Base-by-base conservation (phyloP, 2,113 vertebrate genomes). In the Phaethornis superciliosus region DNA sequence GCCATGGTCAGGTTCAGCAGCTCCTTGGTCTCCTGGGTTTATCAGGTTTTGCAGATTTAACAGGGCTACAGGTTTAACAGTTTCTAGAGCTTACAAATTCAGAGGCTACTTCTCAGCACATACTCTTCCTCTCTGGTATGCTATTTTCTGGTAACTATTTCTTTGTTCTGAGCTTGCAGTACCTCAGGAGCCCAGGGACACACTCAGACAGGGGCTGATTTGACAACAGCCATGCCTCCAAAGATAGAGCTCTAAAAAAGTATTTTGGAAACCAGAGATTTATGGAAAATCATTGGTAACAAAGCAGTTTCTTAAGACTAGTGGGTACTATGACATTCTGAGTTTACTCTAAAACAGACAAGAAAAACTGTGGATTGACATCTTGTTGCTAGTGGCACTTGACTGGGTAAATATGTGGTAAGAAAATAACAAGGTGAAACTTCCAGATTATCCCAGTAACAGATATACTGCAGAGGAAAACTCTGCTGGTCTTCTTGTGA, bases 101-200 rank as follows among this genome's bases (percentile, higher is more conserved):
- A 60, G 40, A 80, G 14, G 12, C 19, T 70, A 26, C 10, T 14
- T 59, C 27, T 64, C 28, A 77, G 28, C 17, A 58, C 20, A 22
- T 22, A 10, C 5, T 52, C 22, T 54, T 76, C 32, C 24, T 68
- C 16, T 51, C 28, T 17, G 18, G 9, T 0, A 0, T 4, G 5
- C 3, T 46, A 13, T 23, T 28, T 37, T 56, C 67, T 52, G 20
- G 4, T 44, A 44, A 18, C 40, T 52, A 1, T 51, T 90, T 87
- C 56, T 63, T 15, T 37, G 40, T 67, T 17, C 55, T 30, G 28
- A 71, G 5, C 3, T 15, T 51, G 33, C 46, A 15, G 7, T 63
- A 28, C 30, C 17, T 30, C 13, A 10, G 63, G 24, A 81, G 15
- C 8, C 16, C 19, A 27, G 30, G 51, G 6, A 33, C 13, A 33